Percentiles rank a stretch among this genome's conserved stretches.
Evolutionary conservation across 2,888 invertebrate genomes (phyloP).

Genomic region (Hirtodrosophila alboralis): DNA sequence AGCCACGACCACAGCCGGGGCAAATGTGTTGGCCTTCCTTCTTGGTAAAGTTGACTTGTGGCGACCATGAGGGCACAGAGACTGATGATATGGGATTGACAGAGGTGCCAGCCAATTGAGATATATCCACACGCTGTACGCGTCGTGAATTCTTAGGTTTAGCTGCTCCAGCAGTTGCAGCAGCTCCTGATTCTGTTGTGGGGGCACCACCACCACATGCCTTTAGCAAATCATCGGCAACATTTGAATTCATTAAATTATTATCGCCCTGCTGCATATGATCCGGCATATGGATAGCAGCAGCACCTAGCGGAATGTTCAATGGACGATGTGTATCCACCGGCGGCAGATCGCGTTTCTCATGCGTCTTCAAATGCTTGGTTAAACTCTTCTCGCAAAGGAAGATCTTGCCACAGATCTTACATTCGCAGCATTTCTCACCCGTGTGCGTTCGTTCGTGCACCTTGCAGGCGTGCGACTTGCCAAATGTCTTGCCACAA

Average conservation of each 20-base stretch:
- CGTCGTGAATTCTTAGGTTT: slow-evolving; percentile 81
- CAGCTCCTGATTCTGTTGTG: slow-evolving; percentile 6
- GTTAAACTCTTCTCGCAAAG: slow-evolving; percentile 81
- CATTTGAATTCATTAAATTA: slow-evolving; percentile 51
- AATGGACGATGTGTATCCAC: slow-evolving; percentile 70
- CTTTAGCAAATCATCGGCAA: slow-evolving; percentile 78
- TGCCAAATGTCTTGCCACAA: slow-evolving; percentile 81
- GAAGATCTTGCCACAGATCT: slow-evolving; percentile 81
- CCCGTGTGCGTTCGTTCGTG: slow-evolving; percentile 81
- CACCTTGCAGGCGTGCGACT: slow-evolving; percentile 81
- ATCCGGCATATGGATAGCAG: too few species aligned
- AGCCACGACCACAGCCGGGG: slow-evolving; percentile 81
- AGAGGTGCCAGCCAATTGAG: slow-evolving; percentile 79
- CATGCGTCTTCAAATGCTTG: slow-evolving; percentile 81
- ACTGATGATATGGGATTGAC: slow-evolving; percentile 81
- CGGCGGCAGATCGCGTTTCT: slow-evolving; percentile 77
- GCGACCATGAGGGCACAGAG: slow-evolving; percentile 81
- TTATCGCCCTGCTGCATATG: slow-evolving; percentile 40
- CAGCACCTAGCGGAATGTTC: slow-evolving; percentile 61
- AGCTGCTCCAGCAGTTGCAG: slow-evolving; percentile 45
- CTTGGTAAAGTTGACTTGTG: slow-evolving; percentile 83
- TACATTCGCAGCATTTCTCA: slow-evolving; percentile 81
- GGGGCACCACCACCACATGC: slow-evolving; percentile 67
- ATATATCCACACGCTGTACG: slow-evolving; percentile 80
- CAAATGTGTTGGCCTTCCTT: slow-evolving; percentile 82